phyloP scores from a whole-genome alignment of 2,888 invertebrate genomes.

The Phytoseiulus persimilis region DNA sequence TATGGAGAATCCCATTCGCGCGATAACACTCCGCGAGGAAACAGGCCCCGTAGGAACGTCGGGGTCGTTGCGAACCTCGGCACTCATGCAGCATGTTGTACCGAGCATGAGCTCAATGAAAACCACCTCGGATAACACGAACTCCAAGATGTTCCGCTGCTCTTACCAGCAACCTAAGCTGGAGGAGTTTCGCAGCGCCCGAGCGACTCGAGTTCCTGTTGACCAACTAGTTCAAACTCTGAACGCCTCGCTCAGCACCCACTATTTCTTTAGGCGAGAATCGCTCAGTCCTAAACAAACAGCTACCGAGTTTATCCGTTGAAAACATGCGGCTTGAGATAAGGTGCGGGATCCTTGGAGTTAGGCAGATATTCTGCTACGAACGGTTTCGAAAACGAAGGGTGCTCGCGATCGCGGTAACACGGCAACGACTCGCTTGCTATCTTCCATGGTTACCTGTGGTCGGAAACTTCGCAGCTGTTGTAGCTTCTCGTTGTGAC shows the following conservation, averaged over 20 bases:
- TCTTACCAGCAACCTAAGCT: neutral
- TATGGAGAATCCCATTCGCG: too few relatives aligned
- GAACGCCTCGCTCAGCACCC: neutral
- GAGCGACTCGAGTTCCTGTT: neutral
- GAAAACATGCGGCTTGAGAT: neutral
- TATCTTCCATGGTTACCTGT: too few relatives aligned
- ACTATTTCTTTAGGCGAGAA: neutral
- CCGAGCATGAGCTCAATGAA: neutral
- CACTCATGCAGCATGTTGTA: too few relatives aligned
- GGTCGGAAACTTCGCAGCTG: too few relatives aligned
- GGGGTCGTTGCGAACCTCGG: too few relatives aligned
- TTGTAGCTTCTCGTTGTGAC: too few relatives aligned
- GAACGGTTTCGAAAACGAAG: neutral
- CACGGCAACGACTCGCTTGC: too few relatives aligned
- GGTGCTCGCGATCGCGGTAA: neutral
- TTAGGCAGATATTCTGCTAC: neutral
- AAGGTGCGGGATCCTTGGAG: neutral
- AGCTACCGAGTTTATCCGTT: neutral
- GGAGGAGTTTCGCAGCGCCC: neutral
- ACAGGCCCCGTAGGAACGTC: neutral
- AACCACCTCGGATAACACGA: neutral
- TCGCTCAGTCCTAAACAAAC: neutral
- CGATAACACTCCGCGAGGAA: neutral
- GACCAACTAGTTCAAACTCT: neutral
- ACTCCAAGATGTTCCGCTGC: neutral